phyloP scores from a whole-genome alignment of 2,113 vertebrate genomes.

The Willisornis vidua region DNA sequence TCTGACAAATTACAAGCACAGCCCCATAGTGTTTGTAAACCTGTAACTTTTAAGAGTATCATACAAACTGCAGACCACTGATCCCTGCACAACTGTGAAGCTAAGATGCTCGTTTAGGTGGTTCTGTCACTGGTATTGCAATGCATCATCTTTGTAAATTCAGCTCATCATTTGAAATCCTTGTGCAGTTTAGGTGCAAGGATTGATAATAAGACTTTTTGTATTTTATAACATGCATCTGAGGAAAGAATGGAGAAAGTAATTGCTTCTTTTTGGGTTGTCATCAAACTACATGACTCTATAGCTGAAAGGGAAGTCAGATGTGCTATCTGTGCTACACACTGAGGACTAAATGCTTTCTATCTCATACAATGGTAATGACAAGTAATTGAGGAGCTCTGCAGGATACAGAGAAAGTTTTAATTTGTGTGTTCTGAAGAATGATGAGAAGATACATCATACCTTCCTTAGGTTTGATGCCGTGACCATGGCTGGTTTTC shows the following conservation, averaged over 20 bases:
- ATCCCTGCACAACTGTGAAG: neutral
- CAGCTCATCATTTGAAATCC: constrained; percentile 14
- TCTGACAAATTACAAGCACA: neutral
- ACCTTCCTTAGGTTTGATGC: neutral
- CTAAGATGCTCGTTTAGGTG: neutral
- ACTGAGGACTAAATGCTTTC: constrained; percentile 42
- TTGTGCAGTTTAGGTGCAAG: neutral
- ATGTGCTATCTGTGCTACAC: constrained; percentile 32
- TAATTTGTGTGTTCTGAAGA: constrained; percentile 42
- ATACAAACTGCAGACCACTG: neutral
- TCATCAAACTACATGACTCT: constrained; percentile 43
- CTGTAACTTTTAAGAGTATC: neutral
- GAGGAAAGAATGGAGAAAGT: constrained; percentile 43
- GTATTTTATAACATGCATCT: constrained; percentile 43
- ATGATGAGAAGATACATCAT: neutral
- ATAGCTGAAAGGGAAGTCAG: constrained; percentile 15
- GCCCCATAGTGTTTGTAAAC: neutral
- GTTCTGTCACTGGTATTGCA: neutral
- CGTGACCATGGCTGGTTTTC: neutral
- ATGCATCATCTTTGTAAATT: constrained; percentile 11
- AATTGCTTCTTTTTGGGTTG: constrained; percentile 53
- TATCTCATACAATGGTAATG: constrained; percentile 27
- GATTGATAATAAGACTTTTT: constrained; percentile 41
- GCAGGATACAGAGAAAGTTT: constrained; percentile 43
- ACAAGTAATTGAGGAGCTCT: constrained; percentile 44